These are phyloP conservation scores for Xenentodon cancila DNA, from an alignment of 2,797 vertebrate species.

Conservation along the genomic window DNA sequence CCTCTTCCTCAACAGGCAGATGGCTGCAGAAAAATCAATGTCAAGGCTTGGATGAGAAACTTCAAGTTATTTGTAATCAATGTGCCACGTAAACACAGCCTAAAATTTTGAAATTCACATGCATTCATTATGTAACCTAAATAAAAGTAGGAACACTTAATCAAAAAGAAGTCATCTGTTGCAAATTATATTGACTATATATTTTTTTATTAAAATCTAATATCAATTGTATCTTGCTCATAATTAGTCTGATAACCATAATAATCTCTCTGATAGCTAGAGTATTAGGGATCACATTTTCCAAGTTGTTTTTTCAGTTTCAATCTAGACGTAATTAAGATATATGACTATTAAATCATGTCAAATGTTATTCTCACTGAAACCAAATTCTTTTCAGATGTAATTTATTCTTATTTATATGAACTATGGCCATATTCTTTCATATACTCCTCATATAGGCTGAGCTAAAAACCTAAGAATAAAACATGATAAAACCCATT, in stretches of 20 bases:
- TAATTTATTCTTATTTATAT: constrained; percentile 3
- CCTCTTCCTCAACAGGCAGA: too few relatives aligned
- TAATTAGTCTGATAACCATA: background rate
- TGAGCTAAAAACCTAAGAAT: constrained; percentile 74
- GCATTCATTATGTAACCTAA: background rate
- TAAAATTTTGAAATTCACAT: background rate
- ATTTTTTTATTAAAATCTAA: background rate
- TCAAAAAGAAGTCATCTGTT: background rate
- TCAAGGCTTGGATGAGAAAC: too few relatives aligned
- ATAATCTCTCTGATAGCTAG: background rate
- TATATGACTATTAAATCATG: constrained; percentile 46
- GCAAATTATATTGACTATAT: background rate
- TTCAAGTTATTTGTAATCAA: too few relatives aligned
- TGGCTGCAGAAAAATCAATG: too few relatives aligned
- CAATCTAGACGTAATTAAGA: constrained; percentile 17
- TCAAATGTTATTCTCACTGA: constrained; percentile 24
- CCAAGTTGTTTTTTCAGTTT: constrained; percentile 1
- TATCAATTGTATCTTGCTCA: background rate
- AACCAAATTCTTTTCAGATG: too few relatives aligned
- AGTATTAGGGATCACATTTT: background rate
- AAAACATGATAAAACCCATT: constrained; percentile 72
- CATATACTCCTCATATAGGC: constrained; percentile 39
- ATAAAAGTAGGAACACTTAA: background rate
- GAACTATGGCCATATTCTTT: background rate
- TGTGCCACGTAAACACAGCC: background rate